Base-by-base conservation (phyloP, 2,797 vertebrate species). In the Spheniscus humboldti region DNA sequence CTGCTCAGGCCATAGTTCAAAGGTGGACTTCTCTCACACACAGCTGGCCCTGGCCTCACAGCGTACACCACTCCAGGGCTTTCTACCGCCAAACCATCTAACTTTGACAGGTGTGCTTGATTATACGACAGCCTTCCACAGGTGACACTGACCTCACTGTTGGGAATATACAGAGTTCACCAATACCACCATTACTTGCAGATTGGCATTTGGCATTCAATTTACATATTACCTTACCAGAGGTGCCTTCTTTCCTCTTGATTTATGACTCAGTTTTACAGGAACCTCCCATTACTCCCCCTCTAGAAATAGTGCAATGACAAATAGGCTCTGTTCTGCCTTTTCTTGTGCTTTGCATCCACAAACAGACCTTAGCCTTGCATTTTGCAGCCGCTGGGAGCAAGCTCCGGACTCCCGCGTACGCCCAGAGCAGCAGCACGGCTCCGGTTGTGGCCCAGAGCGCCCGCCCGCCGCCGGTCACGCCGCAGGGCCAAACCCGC, bases 301-400 rank as follows among this genome's bases (percentile, higher is more conserved):
- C 8, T 24, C 24, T 3, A 5, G 45, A 18, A n/a, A 18, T 0
- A 17, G n/a, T 1, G 0, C 64, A 2, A 3, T 2, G 31, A 11
- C 31, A 9, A 28, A 9, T 0, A 4, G 43, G 13, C 41, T 18
- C 43, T 3, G 9, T 7, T 16, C 47, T 0, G 48, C 41, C 31
- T 25, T 24, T 22, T 4, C 76, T 18, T 17, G 27, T 1, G 4
- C 31, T 9, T n/a, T 6, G 64, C 17, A 1, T 0, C 35, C 55
- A 1, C 53, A 10, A 3, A 3, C 15, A 19, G 9, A 2, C 28
- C 37, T 3, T 2, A 1, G 7, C 39, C n/a, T 11, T 2, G 13
- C 16, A 1, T 9, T 11, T 19, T 1, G 50, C 68, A 11, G 43
- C 25, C 9, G 48, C 30, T 3, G 27, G 35, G 7, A 27, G 25